Evolutionary conservation across 2,797 vertebrate species (phyloP), one percentile per base, ranked within the genome.

Genomic region (Acridotheres tristis): DNA sequence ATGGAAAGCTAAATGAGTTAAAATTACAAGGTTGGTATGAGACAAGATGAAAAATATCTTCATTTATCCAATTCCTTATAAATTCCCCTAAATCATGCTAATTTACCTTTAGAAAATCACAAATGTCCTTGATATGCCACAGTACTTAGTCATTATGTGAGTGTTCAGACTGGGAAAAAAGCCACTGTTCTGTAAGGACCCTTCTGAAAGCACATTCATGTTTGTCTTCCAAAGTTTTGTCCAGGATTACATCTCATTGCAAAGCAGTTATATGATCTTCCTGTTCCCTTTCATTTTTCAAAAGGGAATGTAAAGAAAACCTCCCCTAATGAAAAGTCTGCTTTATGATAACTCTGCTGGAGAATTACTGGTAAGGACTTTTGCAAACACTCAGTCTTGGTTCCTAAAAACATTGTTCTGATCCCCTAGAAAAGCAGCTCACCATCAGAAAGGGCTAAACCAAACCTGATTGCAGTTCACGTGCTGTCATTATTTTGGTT

Each of bases 71-170:
- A 22, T 53, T 86, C 9, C 57, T 79, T 86, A 54, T 18, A 67
- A 79, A 73, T 51, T 48, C 14, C 36, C 43, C 36, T 36, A 58
- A 75, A 75, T 61, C 32, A 68, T 48, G 17, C 47, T 73, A 67
- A 73, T 62, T 86, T 76, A 43, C 34, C 25, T 69, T 84, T 54
- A 91, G 25, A 79, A 88, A 90, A 79, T 53, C 67, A 48, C 22
- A 75, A 69, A 75, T n/a, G n/a, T 19, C 53, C 43, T 84, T 13
- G 1, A 58, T 55, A 17, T 76, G 54, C 26, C 47, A 47, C 58
- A 66, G 38, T 30, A 67, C 2, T 67, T 80, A 38, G n/a, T 75
- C 38, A 45, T 10, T 47, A 16, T 38, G 62, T 57, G 32, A 90
- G 11, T 17, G 32, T 34, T 57, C 32, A 78, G n/a, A 36, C 65